These are phyloP conservation scores for Lemur catta DNA, from an alignment of 2,797 vertebrate species.

Conservation along the genomic window DNA sequence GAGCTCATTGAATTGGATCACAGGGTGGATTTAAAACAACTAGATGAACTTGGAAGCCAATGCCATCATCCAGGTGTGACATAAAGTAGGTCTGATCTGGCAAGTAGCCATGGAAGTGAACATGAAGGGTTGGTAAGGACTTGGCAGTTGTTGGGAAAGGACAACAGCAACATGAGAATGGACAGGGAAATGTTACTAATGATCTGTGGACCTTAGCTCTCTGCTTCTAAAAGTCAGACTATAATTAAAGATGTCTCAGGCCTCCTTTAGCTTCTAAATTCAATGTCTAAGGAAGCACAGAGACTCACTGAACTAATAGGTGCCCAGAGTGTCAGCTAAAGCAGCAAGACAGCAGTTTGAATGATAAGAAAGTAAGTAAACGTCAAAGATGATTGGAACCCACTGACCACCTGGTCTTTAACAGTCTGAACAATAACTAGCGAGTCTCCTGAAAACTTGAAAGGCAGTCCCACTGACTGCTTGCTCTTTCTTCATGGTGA, in stretches of 20 bases:
- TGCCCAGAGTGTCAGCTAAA: background rate
- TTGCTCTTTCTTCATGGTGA: rapidly evolving
- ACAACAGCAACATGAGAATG: background rate
- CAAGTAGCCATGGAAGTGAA: background rate
- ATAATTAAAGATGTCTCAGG: background rate
- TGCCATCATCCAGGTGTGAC: background rate
- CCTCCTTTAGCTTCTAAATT: background rate
- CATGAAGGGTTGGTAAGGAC: background rate
- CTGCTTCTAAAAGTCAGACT: background rate
- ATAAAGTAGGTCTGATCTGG: background rate
- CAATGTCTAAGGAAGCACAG: background rate
- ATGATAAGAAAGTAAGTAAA: background rate
- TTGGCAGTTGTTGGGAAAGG: background rate
- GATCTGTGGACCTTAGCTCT: background rate
- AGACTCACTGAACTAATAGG: no score
- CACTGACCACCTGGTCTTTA: no score
- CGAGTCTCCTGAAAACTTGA: background rate
- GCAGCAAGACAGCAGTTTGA: background rate
- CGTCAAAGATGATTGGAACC: background rate
- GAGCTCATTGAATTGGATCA: background rate
- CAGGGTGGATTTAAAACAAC: background rate
- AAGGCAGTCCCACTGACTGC: background rate
- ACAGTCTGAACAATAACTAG: background rate
- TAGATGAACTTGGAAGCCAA: background rate
- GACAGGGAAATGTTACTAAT: background rate